Evolutionary conservation across 2,888 invertebrate species (phyloP), one percentile per base, ranked within the genome.

Genomic region (Saturnia pavonia): DNA sequence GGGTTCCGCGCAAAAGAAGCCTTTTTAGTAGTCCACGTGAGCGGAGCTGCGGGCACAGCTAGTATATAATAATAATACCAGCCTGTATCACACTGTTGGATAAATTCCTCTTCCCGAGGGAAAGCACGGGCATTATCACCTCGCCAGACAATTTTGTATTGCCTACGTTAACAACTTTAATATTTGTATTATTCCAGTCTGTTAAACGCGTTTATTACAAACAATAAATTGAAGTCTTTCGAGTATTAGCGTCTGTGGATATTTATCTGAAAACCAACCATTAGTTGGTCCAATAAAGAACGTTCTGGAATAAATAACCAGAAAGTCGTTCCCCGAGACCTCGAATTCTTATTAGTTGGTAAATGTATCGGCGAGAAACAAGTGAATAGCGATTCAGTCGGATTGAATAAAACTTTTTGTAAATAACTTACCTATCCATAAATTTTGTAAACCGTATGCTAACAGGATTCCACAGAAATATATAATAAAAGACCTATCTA

Each of bases 311-410:
- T 78, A 77, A 74, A 79, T 74, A 74, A 7, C 73, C 22, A 68
- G 43, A 63, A 42, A 57, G 54, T 70, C 72, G 72, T 73, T 48
- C 66, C 42, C 14, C n/a, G 34, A 65, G 68, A 42, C 43, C n/a
- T 54, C 69, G 45, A 77, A 78, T 75, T 76, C 69, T 66, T 76
- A 76, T 76, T 71, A 68, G 67, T 70, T 74, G 74, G 34, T 73
- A 73, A 57, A 57, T 57, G 9, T 63, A 71, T 63, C 12, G 68
- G 63, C 34, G 9, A n/a, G 34, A 19, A 40, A 34, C n/a, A 68
- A 69, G 11, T 66, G 51, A 57, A 34, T 69, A 69, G 51, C 67
- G 69, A n/a, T 72, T 78, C 74, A 70, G 66, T 57, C 63, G 34
- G 75, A 81, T 78, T 74, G 45, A 70, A 70, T 71, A 45, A 65